Evolutionary conservation across 2,797 vertebrate genomes (phyloP).

Genomic region (Linurgus olivaceus): DNA sequence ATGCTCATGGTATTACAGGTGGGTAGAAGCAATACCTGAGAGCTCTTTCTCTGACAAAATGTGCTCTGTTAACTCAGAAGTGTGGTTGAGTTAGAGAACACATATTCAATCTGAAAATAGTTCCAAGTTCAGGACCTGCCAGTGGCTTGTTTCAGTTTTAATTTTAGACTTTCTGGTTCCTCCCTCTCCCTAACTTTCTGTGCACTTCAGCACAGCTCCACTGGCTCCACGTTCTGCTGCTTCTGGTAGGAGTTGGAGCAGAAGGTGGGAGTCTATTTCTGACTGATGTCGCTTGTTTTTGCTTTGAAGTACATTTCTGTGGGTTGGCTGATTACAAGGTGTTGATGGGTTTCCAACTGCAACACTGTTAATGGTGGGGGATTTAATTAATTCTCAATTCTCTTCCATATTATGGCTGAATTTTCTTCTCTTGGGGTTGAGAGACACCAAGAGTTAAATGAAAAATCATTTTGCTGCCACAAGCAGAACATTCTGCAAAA

Average conservation of each 20-base stretch:
- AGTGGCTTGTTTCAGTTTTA: neutral
- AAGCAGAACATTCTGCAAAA: slow-evolving; percentile 43
- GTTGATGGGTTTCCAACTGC: slow-evolving; percentile 62
- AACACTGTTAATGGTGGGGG: slow-evolving; percentile 16
- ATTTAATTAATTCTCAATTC: slow-evolving; percentile 32
- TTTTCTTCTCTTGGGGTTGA: neutral
- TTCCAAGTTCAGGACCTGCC: slow-evolving; percentile 20
- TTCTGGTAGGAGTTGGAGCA: slow-evolving; percentile 41
- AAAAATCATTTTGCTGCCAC: slow-evolving; percentile 12
- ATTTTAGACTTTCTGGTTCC: slow-evolving; percentile 45
- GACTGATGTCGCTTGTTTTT: slow-evolving; percentile 32
- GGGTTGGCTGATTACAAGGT: slow-evolving; percentile 58
- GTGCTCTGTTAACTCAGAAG: neutral
- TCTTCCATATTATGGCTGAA: neutral
- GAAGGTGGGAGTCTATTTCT: slow-evolving; percentile 65
- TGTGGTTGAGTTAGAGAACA: neutral
- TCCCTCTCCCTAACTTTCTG: slow-evolving; percentile 7
- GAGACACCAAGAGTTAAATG: slow-evolving; percentile 59
- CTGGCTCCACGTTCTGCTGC: neutral
- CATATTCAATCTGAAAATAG: neutral
- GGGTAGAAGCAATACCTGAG: neutral
- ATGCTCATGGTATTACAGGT: neutral
- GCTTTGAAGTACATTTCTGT: slow-evolving; percentile 47
- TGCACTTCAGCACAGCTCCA: slow-evolving; percentile 14
- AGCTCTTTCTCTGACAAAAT: neutral